Conservation (phyloP, 35 echinoderm and acorn worm species). For the Heliocidaris tuberculata region DNA sequence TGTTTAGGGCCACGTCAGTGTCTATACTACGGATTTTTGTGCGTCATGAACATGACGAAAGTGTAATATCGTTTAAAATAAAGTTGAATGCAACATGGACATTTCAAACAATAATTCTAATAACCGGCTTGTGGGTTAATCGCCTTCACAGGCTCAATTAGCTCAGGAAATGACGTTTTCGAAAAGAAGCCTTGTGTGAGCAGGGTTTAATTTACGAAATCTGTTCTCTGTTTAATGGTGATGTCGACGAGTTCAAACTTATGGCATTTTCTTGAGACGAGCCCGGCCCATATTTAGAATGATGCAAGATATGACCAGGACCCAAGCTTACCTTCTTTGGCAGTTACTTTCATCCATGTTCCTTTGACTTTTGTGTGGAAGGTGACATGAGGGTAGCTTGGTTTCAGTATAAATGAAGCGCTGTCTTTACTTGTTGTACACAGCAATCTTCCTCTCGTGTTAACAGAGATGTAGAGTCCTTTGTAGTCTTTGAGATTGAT, state of each 20-base stretch:
- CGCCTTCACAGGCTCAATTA: no score
- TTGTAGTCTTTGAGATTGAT: background rate
- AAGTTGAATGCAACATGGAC: no score
- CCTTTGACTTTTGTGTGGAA: constrained; percentile 33
- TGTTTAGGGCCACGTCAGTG: no score
- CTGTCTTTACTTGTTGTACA: constrained; percentile 17
- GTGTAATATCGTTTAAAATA: no score
- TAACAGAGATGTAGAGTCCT: constrained; percentile 14
- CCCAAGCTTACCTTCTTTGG: constrained; percentile 28
- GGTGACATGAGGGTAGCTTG: constrained; percentile 17
- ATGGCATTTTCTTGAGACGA: background rate
- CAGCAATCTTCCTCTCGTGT: background rate
- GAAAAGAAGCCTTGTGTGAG: no score
- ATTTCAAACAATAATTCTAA: no score
- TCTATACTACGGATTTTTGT: no score
- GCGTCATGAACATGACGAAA: no score
- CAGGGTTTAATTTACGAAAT: no score
- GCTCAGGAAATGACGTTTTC: no score
- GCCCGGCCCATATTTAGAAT: background rate
- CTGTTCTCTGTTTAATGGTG: background rate
- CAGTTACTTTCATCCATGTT: background rate
- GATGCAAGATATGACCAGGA: no score
- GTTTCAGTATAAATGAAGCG: constrained; percentile 10
- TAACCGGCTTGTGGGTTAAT: no score
- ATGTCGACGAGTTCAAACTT: background rate